Conservation (phyloP, 2,797 vertebrate species). For the Discoglossus pictus region DNA sequence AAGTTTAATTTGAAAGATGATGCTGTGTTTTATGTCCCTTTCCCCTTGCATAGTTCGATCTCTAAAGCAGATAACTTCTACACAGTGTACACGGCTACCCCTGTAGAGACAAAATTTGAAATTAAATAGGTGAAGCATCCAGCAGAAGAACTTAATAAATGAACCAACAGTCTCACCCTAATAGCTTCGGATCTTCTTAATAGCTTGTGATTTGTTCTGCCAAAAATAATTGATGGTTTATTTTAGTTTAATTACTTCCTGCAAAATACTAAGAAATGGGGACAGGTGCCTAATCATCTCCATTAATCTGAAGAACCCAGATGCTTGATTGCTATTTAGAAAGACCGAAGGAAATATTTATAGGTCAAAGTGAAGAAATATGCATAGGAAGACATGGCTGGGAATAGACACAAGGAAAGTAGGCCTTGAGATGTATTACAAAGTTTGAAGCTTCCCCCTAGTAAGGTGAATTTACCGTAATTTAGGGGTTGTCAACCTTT, state of each 20-base stretch:
- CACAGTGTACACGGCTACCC: constrained; percentile 72
- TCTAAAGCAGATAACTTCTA: constrained; percentile 91
- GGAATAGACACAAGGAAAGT: too few species aligned
- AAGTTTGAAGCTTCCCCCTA: too few species aligned
- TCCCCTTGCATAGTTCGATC: constrained; percentile 90
- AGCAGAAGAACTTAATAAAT: constrained; percentile 21
- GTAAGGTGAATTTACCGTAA: too few species aligned
- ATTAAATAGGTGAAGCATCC: background rate
- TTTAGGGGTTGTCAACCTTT: too few species aligned
- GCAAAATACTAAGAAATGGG: constrained; percentile 2
- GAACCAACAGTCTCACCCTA: background rate
- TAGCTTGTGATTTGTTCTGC: constrained; percentile 1
- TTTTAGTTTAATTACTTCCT: constrained; percentile 43
- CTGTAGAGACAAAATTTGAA: constrained; percentile 63
- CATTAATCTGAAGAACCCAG: constrained; percentile 17
- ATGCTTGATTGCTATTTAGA: constrained; percentile 15
- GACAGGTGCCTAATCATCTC: constrained; percentile 40
- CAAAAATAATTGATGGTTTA: constrained; percentile 31
- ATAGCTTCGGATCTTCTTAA: constrained; percentile 23
- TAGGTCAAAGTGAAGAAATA: too few species aligned
- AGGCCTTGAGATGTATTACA: too few species aligned
- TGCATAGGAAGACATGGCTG: too few species aligned
- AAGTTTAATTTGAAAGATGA: constrained; percentile 86
- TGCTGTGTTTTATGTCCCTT: constrained; percentile 85
- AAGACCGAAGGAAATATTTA: background rate